Conservation (phyloP, 2,888 invertebrate species). For the Trimorus sp. region DNA sequence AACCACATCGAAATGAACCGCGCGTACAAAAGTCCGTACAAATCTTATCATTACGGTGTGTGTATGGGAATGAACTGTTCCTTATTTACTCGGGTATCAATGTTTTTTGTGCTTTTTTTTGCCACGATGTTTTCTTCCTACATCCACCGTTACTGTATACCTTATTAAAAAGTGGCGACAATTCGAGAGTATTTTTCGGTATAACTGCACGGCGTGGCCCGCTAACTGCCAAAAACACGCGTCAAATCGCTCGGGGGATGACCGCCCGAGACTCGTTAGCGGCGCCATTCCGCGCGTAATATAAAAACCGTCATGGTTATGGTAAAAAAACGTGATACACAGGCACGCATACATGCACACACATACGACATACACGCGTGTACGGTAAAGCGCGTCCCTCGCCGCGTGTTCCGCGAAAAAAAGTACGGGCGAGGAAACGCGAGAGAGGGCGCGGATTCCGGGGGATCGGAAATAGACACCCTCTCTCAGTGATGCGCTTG, state of each 20-base stretch:
- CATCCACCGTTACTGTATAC: conserved; percentile 28
- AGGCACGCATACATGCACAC: conserved; percentile 27
- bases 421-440: no score
- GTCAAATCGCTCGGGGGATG: no score
- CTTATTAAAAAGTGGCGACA: conserved; percentile 47
- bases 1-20: conserved; percentile 50
- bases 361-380: conserved; percentile 45
- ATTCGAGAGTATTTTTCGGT: conserved; percentile 61
- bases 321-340: conserved; percentile 60
- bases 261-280: no score
- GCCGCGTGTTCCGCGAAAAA: neutral
- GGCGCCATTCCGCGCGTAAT: neutral
- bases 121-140: conserved; percentile 15
- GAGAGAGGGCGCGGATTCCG: no score
- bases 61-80: conserved; percentile 46
- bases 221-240: no score
- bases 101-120: conserved; percentile 21
- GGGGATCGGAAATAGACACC: no score
- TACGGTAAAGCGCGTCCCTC: conserved; percentile 39
- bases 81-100: neutral
- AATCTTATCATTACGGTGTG: conserved; percentile 54
- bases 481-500: no score
- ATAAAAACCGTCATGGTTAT: conserved; percentile 60
- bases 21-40: conserved; percentile 59
- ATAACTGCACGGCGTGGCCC: neutral